A percentile compares a stretch with the other conserved stretches of the same genome.
phyloP scores from a whole-genome alignment of 2,797 vertebrate species.

The Hirundo rustica region DNA sequence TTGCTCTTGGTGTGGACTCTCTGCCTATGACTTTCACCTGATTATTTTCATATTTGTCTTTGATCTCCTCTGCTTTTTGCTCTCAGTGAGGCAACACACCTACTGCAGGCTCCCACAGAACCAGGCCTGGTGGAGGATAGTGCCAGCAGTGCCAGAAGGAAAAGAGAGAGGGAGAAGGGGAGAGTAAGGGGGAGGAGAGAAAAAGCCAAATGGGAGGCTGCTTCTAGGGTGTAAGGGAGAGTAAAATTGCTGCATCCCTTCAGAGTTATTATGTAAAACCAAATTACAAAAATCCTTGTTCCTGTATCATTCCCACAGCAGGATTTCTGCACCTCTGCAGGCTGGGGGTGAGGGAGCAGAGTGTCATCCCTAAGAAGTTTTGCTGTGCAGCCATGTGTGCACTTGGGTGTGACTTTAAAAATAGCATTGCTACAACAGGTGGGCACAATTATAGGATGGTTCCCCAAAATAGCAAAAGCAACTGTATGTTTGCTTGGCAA shows the following conservation, averaged over 20 bases:
- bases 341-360: not conserved
- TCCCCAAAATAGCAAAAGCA: conserved; percentile 48
- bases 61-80: conserved; percentile 30
- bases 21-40: not conserved
- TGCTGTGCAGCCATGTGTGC: not conserved
- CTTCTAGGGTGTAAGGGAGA: not conserved
- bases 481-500: conserved; percentile 34
- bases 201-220: not conserved
- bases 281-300: not conserved
- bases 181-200: not conserved
- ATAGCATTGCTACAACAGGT: conserved; percentile 48
- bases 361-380: not conserved
- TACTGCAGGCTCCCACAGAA: not conserved
- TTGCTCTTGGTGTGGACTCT: not conserved
- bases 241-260: not conserved
- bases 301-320: not conserved
- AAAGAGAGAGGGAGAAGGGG: not conserved
- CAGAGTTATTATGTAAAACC: not conserved
- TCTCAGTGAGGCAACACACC: not conserved
- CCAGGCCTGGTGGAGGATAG: not conserved
- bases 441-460: conserved; percentile 12
- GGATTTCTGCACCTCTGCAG: not conserved
- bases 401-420: conserved; percentile 22
- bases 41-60: conserved; percentile 38
- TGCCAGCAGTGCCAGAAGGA: not conserved